Conservation (phyloP, 2,113 vertebrate species). For the Motacilla tschutschensis region DNA sequence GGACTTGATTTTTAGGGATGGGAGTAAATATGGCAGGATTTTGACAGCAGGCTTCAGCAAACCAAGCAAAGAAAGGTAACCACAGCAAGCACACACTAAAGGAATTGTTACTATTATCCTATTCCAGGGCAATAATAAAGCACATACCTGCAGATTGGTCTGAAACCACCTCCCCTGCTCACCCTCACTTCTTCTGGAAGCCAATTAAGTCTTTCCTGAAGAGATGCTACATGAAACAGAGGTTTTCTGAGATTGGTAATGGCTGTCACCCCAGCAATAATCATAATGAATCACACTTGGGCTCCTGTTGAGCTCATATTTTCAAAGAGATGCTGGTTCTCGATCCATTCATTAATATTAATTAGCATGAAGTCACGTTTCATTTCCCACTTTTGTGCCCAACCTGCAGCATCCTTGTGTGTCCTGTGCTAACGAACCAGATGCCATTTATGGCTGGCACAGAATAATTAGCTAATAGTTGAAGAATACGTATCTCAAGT, state of each 20-base stretch:
- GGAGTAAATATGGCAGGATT: not conserved
- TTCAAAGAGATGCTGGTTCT: conserved; percentile 46
- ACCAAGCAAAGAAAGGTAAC: not conserved
- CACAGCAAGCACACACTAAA: not conserved
- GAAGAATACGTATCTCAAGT: conserved; percentile 35
- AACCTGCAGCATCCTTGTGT: conserved; percentile 43
- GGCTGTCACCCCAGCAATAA: conserved; percentile 51
- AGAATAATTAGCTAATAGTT: conserved; percentile 66
- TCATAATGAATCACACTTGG: conserved; percentile 46
- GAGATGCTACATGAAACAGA: conserved; percentile 23
- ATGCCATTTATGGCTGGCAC: conserved; percentile 38
- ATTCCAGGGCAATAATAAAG: not conserved
- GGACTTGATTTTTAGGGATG: not conserved
- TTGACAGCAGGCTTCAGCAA: not conserved
- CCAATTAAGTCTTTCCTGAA: conserved; percentile 45
- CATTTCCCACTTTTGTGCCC: conserved; percentile 25
- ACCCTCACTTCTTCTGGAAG: conserved; percentile 12
- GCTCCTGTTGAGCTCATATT: conserved; percentile 42
- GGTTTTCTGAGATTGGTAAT: conserved; percentile 16
- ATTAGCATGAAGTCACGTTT: conserved; percentile 48
- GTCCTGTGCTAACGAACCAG: conserved; percentile 39
- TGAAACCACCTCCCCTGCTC: not conserved
- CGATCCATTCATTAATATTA: conserved; percentile 53
- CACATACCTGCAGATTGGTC: not conserved
- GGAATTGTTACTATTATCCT: not conserved